Evolutionary conservation across 2,797 vertebrate genomes (phyloP), one percentile per base, ranked within the genome.

Genomic region (Onychomys leucogaster): DNA sequence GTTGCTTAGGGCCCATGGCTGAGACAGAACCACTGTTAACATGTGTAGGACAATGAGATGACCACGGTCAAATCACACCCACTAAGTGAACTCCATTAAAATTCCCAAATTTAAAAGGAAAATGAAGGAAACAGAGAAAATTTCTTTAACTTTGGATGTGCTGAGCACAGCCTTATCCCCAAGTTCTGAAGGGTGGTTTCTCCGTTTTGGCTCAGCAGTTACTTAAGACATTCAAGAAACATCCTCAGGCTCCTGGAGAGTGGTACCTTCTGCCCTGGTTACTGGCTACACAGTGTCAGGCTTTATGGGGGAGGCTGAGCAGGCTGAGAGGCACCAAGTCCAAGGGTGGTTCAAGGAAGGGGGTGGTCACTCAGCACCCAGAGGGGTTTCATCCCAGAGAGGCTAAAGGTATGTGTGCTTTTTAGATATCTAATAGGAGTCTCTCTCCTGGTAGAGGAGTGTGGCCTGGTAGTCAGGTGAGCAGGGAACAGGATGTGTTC

Each of bases 111-210:
- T 63, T 0, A 14, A 73, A 82, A 65, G 41, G 7, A 5, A 43
- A 81, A 92, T 61, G 78, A 75, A 94, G 32, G 32, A 83, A 89
- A 91, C 12, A 59, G 61, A 88, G 5, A 78, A 29, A 5, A 46
- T 23, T 49, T 10, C 12, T 89, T 89, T 67, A 82, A 87, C 59
- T 76, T 94, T 57, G 17, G 59, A 87, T 90, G 86, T 93, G 77
- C 5, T 27, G 86, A 46, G 41, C 85, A 82, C 9, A 94, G 11
- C 34, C 96, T 90, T 46, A 12, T 65, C 13, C 12, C n/a, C 23
- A 81, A 77, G 81, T 95, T 94, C 77, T 89, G 37, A 81, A 91
- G 96, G 37, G 11, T 46, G 82, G 49, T 29, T 55, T 87, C 65
- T 85, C 11, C 90, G 46, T 46, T 89, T 87, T 65, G 57, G 37